These are phyloP conservation scores for Isoperla grammatica DNA, from an alignment of 2,888 invertebrate species.

Conservation along the genomic window DNA sequence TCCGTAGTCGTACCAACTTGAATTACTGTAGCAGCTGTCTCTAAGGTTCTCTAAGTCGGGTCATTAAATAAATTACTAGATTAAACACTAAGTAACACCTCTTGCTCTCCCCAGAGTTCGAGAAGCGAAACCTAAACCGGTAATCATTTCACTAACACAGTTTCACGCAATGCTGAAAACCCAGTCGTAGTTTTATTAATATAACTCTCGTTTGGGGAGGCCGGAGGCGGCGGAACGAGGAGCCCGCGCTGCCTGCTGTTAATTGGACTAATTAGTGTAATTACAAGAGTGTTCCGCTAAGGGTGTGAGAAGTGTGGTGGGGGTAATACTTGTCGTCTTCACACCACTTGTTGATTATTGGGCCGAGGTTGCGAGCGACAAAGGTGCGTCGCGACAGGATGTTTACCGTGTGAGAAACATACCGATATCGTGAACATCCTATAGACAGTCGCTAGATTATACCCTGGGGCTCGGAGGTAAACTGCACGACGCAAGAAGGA, in stretches of 20 bases:
- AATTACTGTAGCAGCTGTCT: slow-evolving; percentile 15
- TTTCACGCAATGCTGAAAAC: slow-evolving; percentile 15
- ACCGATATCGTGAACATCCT: slow-evolving; percentile 1
- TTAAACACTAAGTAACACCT: slow-evolving; percentile 18
- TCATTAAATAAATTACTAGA: slow-evolving; percentile 20
- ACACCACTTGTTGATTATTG: slow-evolving; percentile 33
- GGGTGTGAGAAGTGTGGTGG: slow-evolving; percentile 17
- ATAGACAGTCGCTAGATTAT: slow-evolving; percentile 14
- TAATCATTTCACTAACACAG: slow-evolving; percentile 11
- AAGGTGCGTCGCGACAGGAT: slow-evolving; percentile 25
- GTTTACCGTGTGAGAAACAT: slow-evolving; percentile 3
- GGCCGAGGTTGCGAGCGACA: slow-evolving; percentile 19
- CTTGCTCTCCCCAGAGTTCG: neutral
- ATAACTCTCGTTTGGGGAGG: slow-evolving; percentile 22
- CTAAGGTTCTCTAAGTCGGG: slow-evolving; percentile 9
- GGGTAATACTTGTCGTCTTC: slow-evolving; percentile 28
- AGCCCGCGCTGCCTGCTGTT: too few species aligned
- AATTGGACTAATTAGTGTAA: slow-evolving; percentile 34
- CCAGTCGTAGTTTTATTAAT: slow-evolving; percentile 24
- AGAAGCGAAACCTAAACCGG: slow-evolving; percentile 14
- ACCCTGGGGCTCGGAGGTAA: slow-evolving; percentile 12
- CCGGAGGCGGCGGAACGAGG: slow-evolving; percentile 16
- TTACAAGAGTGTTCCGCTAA: slow-evolving; percentile 32
- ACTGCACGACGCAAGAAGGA: slow-evolving; percentile 14
- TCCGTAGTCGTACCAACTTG: slow-evolving; percentile 7